Percentiles rank a stretch among this genome's conserved stretches.
These are phyloP conservation scores for Bufotes viridis DNA, from an alignment of 2,797 vertebrate species.

Conservation along the genomic window DNA sequence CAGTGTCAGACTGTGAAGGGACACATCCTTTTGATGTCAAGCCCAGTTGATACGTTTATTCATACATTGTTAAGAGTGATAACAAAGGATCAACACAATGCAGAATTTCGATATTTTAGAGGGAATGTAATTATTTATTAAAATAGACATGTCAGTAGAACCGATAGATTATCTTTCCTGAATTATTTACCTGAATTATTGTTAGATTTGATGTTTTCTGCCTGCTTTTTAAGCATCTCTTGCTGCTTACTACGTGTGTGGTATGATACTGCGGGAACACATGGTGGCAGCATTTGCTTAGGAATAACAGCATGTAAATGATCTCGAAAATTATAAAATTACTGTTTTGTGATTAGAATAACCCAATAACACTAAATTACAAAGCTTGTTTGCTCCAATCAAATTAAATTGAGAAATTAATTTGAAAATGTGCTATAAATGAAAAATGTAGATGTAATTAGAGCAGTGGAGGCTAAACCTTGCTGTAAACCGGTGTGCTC, in stretches of 20 bases:
- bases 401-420: neutral
- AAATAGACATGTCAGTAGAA: too few relatives aligned
- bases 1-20: too few relatives aligned
- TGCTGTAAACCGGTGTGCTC: neutral
- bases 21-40: too few relatives aligned
- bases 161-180: too few relatives aligned
- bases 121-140: too few relatives aligned
- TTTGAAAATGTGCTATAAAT: neutral
- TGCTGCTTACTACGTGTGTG: neutral
- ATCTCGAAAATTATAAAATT: neutral
- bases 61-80: too few relatives aligned
- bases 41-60: too few relatives aligned
- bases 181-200: too few relatives aligned
- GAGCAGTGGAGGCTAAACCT: neutral
- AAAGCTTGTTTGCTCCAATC: neutral
- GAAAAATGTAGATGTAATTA: neutral
- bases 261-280: slow-evolving; percentile 22
- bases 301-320: slow-evolving; percentile 10
- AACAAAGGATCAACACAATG: too few relatives aligned
- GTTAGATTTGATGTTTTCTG: neutral
- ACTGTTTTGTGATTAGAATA: slow-evolving; percentile 6
- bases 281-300: slow-evolving; percentile 52
- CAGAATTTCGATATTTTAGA: too few relatives aligned
- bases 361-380: neutral
- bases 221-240: neutral